Conservation (phyloP, 2,888 invertebrate species). For the Chaetogeoica ovagalla region DNA sequence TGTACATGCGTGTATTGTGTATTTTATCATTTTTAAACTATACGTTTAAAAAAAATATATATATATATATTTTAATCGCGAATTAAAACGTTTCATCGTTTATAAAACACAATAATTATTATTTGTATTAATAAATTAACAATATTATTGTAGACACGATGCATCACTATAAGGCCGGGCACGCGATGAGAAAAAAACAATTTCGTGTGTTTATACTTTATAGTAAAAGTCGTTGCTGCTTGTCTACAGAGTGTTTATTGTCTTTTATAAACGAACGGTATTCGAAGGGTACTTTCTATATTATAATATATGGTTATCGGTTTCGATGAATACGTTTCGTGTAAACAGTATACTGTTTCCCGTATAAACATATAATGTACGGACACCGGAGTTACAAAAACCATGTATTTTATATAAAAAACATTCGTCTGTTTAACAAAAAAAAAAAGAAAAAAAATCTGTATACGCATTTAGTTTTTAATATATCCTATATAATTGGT, state of each 20-base stretch:
- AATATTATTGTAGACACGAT: not conserved
- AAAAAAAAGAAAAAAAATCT: not conserved
- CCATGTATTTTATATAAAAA: slow-evolving; percentile 11
- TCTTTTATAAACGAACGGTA: slow-evolving; percentile 12
- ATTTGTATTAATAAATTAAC: too few relatives aligned
- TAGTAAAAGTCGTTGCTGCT: slow-evolving; percentile 3
- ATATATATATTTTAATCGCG: too few relatives aligned
- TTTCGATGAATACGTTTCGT: slow-evolving; percentile 35
- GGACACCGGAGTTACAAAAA: slow-evolving; percentile 12
- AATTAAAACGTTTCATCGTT: too few relatives aligned
- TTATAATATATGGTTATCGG: slow-evolving; percentile 5
- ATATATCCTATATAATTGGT: not conserved
- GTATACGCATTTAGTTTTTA: not conserved
- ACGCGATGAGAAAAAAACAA: not conserved
- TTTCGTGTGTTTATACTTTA: slow-evolving; percentile 11
- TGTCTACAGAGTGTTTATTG: slow-evolving; percentile 29
- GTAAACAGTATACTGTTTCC: slow-evolving; percentile 29
- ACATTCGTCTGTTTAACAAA: slow-evolving; percentile 4
- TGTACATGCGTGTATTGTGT: too few relatives aligned
- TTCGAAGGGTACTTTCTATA: slow-evolving; percentile 24
- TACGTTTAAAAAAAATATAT: too few relatives aligned
- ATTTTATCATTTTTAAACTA: too few relatives aligned
- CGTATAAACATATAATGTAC: slow-evolving; percentile 28
- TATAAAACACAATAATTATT: not conserved
- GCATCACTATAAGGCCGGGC: not conserved